These are phyloP conservation scores for Caranx melampygus DNA, from an alignment of 2,113 vertebrate genomes.

Conservation along the genomic window DNA sequence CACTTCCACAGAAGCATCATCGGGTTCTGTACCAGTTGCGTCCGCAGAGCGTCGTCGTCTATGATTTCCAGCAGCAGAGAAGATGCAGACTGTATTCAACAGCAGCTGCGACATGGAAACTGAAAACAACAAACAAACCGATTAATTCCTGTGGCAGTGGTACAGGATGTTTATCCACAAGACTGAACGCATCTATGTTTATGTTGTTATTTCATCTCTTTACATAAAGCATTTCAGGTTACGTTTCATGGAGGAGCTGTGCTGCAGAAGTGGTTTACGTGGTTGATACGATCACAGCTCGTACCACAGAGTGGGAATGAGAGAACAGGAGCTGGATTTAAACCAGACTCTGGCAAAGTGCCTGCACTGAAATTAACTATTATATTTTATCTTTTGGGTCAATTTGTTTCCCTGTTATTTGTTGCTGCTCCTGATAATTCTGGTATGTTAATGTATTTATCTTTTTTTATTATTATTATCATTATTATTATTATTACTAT, in stretches of 20 bases:
- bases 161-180: neutral
- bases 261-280: neutral
- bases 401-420: neutral
- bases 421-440: conserved; percentile 5
- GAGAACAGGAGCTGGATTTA: neutral
- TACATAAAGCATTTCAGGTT: neutral
- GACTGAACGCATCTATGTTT: neutral
- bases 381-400: neutral
- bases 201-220: neutral
- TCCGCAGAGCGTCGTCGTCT: too few relatives aligned
- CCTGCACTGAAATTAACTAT: conserved; percentile 8
- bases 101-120: too few relatives aligned
- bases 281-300: neutral
- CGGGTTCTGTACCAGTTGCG: too few relatives aligned
- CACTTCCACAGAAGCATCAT: too few relatives aligned
- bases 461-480: neutral
- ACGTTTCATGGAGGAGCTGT: neutral
- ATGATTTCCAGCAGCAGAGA: too few relatives aligned
- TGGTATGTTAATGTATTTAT: neutral
- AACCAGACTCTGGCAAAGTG: neutral
- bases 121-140: too few relatives aligned
- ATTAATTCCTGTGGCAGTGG: too few relatives aligned
- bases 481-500: too few relatives aligned
- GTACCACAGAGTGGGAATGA: neutral
- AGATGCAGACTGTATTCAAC: too few relatives aligned